phyloP scores from a whole-genome alignment of 2,797 vertebrate species.

The Poecilia gillii region DNA sequence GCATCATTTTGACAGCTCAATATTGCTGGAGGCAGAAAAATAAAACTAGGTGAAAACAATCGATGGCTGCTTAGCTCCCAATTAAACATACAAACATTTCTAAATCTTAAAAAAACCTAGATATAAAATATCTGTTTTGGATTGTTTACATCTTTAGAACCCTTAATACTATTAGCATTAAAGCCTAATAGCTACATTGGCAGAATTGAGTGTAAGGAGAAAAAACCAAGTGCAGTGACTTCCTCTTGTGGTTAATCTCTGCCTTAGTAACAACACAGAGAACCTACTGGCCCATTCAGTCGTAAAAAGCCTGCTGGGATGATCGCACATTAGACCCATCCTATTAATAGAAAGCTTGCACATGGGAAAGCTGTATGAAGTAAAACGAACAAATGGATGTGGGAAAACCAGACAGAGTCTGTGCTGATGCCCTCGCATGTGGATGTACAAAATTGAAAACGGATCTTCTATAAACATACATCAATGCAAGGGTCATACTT shows the following conservation, averaged over 20 bases:
- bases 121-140: background rate
- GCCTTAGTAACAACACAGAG: conserved; percentile 45
- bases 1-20: background rate
- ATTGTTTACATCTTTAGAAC: conserved; percentile 26
- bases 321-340: conserved; percentile 51
- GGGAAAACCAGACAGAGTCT: conserved; percentile 42
- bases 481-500: conserved; percentile 12
- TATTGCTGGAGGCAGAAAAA: background rate
- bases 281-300: conserved; percentile 44
- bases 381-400: conserved; percentile 42
- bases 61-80: background rate
- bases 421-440: conserved; percentile 10
- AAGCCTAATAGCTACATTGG: background rate
- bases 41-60: background rate
- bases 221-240: conserved; percentile 18
- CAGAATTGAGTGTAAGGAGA: background rate
- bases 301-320: conserved; percentile 58
- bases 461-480: conserved; percentile 33
- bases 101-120: background rate
- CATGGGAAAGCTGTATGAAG: conserved; percentile 56
- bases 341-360: conserved; percentile 66
- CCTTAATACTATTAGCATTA: background rate
- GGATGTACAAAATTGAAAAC: conserved; percentile 25
- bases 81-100: background rate
- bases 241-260: conserved; percentile 60